A percentile compares a stretch with the other conserved stretches of the same genome.
These are phyloP conservation scores for Hermetia illucens DNA, from an alignment of 1,140 invertebrate genomes.

Conservation along the genomic window DNA sequence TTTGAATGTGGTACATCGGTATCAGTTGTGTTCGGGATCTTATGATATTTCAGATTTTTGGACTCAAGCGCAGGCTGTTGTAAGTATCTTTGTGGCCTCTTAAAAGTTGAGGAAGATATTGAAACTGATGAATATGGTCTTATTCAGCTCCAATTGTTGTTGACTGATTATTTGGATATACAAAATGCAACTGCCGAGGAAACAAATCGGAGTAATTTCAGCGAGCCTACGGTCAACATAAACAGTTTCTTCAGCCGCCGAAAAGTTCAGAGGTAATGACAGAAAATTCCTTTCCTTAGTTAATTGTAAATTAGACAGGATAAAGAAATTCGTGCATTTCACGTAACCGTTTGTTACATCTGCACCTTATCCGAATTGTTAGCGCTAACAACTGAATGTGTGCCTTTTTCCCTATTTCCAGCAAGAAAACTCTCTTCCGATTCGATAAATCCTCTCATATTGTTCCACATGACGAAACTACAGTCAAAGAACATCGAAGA, in stretches of 20 bases:
- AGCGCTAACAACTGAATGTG: too few relatives aligned
- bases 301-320: too few relatives aligned
- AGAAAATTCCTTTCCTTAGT: too few relatives aligned
- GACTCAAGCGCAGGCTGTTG: constrained; percentile 75
- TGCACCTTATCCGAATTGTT: too few relatives aligned
- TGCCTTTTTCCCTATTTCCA: constrained; percentile 7
- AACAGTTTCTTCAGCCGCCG: constrained; percentile 36
- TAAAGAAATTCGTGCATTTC: too few relatives aligned
- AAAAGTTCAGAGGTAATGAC: constrained; percentile 40
- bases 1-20: constrained; percentile 37
- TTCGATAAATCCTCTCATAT: constrained; percentile 69
- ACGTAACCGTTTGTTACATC: too few relatives aligned
- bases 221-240: constrained; percentile 35
- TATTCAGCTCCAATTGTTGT: constrained; percentile 55
- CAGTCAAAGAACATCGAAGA: constrained; percentile 43
- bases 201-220: constrained; percentile 39
- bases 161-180: constrained; percentile 75
- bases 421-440: constrained; percentile 46
- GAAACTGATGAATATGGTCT: too few relatives aligned
- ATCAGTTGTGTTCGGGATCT: constrained; percentile 37
- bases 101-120: too few relatives aligned
- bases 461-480: constrained; percentile 40
- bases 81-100: constrained; percentile 36
- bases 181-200: constrained; percentile 48
- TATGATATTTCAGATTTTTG: constrained; percentile 78